Percentiles rank a stretch among this genome's conserved stretches.
Conservation (phyloP, 2,113 vertebrate species). For the Leptosomus discolor region DNA sequence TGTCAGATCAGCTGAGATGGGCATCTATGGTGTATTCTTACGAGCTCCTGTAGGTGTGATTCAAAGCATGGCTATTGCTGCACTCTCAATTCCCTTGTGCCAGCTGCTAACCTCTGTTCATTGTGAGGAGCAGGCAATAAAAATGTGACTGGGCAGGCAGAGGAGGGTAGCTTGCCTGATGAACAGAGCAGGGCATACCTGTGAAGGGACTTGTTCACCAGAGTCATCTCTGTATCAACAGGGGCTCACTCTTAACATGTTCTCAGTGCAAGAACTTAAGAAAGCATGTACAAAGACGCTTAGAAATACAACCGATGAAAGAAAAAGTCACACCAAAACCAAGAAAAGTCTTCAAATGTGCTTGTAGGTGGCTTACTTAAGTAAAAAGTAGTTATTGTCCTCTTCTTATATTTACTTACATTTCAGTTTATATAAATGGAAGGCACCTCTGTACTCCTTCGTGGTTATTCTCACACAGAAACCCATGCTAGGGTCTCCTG, state of each 20-base stretch:
- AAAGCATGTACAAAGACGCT: background rate
- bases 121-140: background rate
- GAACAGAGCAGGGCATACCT: background rate
- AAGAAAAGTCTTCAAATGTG: background rate
- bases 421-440: background rate
- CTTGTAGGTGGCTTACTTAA: background rate
- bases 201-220: background rate
- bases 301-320: background rate
- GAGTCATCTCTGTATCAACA: background rate
- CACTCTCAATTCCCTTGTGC: fast-evolving
- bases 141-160: background rate
- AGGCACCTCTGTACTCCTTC: background rate
- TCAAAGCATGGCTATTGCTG: background rate
- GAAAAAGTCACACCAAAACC: background rate
- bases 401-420: background rate
- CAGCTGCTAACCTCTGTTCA: background rate
- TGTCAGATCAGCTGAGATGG: background rate
- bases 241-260: fast-evolving
- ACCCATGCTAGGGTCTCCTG: background rate
- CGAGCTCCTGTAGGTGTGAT: background rate
- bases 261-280: background rate
- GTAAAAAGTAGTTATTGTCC: background rate
- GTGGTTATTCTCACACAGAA: background rate
- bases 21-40: background rate
- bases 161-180: background rate